Conservation (phyloP, 2,113 vertebrate genomes). For the Psophia crepitans region DNA sequence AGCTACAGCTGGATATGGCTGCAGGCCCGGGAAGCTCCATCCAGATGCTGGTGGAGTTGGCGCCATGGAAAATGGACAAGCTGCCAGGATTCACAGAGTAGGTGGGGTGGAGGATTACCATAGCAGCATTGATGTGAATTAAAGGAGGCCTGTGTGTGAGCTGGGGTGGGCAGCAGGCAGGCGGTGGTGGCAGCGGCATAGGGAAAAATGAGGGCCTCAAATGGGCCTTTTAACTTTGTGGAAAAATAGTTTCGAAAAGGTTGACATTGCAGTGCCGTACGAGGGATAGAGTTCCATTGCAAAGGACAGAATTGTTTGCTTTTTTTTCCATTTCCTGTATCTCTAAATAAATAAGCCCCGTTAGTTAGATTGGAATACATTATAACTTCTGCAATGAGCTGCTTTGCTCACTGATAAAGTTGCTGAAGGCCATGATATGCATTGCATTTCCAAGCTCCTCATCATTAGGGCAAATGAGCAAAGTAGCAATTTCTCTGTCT, state of each 20-base stretch:
- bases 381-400: not conserved
- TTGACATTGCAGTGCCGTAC: fast-evolving
- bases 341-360: not conserved
- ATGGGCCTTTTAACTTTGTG: not conserved
- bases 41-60: not conserved
- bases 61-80: not conserved
- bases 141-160: not conserved
- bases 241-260: not conserved
- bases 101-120: not conserved
- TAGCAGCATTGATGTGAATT: fast-evolving
- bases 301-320: not conserved
- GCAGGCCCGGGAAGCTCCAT: not conserved
- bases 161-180: not conserved
- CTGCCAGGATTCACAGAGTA: not conserved
- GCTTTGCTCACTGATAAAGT: not conserved
- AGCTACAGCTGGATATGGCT: not conserved
- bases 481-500: constrained; percentile 17
- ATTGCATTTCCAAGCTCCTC: not conserved
- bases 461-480: not conserved
- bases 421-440: constrained; percentile 23
- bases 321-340: not conserved
- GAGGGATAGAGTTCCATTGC: not conserved
- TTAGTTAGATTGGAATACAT: not conserved
- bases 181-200: fast-evolving
- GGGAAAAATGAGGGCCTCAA: not conserved